phyloP scores from a whole-genome alignment of 2,113 vertebrate species.

The Arizona elegans region DNA sequence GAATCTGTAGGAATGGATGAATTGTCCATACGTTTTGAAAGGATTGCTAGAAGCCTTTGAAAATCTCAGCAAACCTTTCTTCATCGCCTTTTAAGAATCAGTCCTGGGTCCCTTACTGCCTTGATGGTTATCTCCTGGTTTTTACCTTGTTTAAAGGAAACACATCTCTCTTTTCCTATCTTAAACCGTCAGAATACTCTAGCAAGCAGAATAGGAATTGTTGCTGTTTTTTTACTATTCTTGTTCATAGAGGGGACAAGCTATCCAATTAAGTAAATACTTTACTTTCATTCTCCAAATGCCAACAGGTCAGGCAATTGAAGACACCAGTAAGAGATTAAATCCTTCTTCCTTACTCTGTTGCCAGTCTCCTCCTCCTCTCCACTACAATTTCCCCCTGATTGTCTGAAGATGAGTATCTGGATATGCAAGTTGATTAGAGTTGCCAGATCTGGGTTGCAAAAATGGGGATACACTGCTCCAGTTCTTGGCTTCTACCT shows the following conservation, averaged over 20 bases:
- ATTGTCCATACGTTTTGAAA: not conserved
- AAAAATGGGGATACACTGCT: not conserved
- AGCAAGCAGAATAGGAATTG: slow-evolving; percentile 24
- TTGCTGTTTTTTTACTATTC: not conserved
- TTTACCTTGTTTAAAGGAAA: slow-evolving; percentile 23
- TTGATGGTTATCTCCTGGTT: slow-evolving; percentile 38
- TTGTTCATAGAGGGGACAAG: slow-evolving; percentile 7
- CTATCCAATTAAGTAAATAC: not conserved
- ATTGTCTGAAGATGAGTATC: not conserved
- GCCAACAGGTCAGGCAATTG: not conserved
- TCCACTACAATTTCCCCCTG: not conserved
- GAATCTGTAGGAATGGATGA: not conserved
- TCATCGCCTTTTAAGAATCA: slow-evolving; percentile 50
- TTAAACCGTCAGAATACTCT: not conserved
- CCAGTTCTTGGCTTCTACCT: not conserved
- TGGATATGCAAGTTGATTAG: not conserved
- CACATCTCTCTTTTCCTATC: slow-evolving; percentile 22
- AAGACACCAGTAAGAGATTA: not conserved
- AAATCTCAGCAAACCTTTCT: slow-evolving; percentile 52
- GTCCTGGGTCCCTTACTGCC: slow-evolving; percentile 33
- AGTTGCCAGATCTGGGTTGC: not conserved
- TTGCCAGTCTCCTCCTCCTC: not conserved
- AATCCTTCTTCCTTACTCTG: not conserved
- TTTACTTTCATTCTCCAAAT: not conserved
- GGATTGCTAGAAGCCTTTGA: slow-evolving; percentile 62